Conservation (phyloP, 2,113 vertebrate genomes). For the Electrona antarctica region DNA sequence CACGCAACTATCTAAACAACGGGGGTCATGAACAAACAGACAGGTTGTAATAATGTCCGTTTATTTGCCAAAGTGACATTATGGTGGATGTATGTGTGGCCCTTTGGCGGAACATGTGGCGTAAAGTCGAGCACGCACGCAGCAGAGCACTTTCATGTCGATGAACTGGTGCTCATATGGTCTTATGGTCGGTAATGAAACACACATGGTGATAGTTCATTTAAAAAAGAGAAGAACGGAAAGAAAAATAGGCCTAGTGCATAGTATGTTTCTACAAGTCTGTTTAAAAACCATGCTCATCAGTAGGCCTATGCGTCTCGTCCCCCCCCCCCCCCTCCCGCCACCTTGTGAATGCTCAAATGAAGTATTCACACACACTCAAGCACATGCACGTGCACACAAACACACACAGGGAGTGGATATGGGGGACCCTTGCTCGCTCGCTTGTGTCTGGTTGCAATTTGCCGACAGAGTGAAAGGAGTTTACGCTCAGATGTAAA, state of each 20-base stretch:
- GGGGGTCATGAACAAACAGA: conserved; percentile 5
- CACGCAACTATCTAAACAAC: background rate
- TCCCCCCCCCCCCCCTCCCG: background rate
- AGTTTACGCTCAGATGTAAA: conserved; percentile 66
- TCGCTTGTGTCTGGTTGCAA: conserved; percentile 59
- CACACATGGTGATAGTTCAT: conserved; percentile 22
- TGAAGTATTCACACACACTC: background rate
- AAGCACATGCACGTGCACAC: conserved; percentile 6
- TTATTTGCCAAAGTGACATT: conserved; percentile 4
- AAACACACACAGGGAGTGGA: background rate
- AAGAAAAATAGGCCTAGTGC: background rate
- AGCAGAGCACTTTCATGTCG: conserved; percentile 16
- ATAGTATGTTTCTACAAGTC: background rate
- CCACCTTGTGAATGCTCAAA: too few relatives aligned
- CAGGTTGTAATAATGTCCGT: conserved; percentile 2
- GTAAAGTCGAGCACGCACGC: background rate
- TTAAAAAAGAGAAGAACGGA: conserved; percentile 46
- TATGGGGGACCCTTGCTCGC: background rate
- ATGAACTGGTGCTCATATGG: conserved; percentile 5
- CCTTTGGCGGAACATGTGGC: conserved; percentile 26
- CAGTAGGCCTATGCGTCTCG: background rate
- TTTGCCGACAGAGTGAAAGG: conserved; percentile 48
- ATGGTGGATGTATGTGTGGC: conserved; percentile 25
- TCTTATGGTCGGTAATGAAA: conserved; percentile 31
- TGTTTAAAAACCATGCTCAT: background rate